Evolutionary conservation across 2,888 invertebrate species (phyloP).

Genomic region (Neuroscelio doddi): DNA sequence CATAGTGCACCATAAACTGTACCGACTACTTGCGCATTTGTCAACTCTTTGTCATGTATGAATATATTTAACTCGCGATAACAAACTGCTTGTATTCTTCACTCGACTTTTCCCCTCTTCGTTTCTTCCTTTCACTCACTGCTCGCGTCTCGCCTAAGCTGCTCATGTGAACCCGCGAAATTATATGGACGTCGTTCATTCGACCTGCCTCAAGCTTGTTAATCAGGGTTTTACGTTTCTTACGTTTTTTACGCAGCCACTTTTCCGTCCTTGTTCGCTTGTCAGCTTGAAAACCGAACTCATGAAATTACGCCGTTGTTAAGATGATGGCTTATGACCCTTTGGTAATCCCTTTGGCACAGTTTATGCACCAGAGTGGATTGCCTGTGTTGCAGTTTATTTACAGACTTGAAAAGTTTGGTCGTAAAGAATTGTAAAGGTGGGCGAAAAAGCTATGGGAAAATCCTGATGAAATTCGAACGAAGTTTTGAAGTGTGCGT

Average conservation of each 20-base stretch:
- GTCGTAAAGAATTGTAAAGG: no score
- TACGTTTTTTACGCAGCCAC: neutral
- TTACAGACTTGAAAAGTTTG: no score
- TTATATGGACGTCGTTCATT: neutral
- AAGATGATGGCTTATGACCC: neutral
- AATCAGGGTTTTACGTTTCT: no score
- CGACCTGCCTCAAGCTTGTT: neutral
- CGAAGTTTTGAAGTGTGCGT: no score
- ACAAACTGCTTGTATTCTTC: conserved; percentile 20
- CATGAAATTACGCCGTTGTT: neutral
- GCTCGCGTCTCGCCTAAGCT: no score
- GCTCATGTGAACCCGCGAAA: neutral
- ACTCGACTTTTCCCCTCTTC: neutral
- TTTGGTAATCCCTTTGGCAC: neutral
- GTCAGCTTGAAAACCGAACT: neutral
- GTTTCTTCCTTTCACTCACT: conserved; percentile 3
- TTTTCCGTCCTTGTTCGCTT: neutral
- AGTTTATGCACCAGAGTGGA: no score
- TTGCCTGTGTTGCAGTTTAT: no score
- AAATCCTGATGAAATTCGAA: no score
- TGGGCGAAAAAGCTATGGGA: no score
- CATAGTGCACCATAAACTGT: conserved; percentile 15
- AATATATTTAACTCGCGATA: conserved; percentile 19
- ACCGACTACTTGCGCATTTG: conserved; percentile 8
- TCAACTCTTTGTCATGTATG: conserved; percentile 19